These are phyloP conservation scores for Nomada lathburiana DNA, from an alignment of 2,888 invertebrate genomes.

Conservation along the genomic window DNA sequence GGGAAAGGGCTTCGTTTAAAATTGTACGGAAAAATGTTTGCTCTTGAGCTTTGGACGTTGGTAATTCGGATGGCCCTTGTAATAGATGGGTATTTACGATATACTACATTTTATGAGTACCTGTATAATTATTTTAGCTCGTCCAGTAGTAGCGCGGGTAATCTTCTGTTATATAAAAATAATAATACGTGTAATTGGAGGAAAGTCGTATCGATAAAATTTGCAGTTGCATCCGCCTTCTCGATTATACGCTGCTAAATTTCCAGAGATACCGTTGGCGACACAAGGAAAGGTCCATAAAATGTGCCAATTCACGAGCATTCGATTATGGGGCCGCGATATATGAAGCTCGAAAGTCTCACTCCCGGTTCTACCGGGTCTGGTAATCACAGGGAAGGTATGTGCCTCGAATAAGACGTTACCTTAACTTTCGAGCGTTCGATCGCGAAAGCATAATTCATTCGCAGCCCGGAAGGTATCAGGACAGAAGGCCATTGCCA, in stretches of 20 bases:
- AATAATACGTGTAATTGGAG: background rate
- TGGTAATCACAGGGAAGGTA: slow-evolving; percentile 59
- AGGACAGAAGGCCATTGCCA: slow-evolving; percentile 44
- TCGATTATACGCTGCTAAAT: slow-evolving; percentile 1
- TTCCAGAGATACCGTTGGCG: slow-evolving; percentile 8
- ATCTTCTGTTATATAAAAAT: background rate
- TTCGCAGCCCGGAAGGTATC: slow-evolving; percentile 59
- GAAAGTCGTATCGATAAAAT: slow-evolving; percentile 7
- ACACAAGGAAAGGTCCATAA: slow-evolving; percentile 23
- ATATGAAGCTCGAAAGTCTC: slow-evolving; percentile 48
- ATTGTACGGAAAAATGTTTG: too few species aligned
- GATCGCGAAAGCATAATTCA: slow-evolving; percentile 62
- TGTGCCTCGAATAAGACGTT: slow-evolving; percentile 61
- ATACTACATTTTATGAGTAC: too few species aligned
- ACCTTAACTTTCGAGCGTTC: slow-evolving; percentile 59
- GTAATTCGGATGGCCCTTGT: too few species aligned
- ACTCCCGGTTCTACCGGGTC: slow-evolving; percentile 40
- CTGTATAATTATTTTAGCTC: too few species aligned
- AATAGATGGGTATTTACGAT: too few species aligned
- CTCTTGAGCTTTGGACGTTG: too few species aligned
- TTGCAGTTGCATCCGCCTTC: background rate
- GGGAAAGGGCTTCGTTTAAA: too few species aligned
- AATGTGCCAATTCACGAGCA: slow-evolving; percentile 51
- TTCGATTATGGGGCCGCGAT: slow-evolving; percentile 52
- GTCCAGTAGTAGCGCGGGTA: background rate